phyloP scores from a whole-genome alignment of 2,797 vertebrate genomes.

The Sarcophilus harrisii region DNA sequence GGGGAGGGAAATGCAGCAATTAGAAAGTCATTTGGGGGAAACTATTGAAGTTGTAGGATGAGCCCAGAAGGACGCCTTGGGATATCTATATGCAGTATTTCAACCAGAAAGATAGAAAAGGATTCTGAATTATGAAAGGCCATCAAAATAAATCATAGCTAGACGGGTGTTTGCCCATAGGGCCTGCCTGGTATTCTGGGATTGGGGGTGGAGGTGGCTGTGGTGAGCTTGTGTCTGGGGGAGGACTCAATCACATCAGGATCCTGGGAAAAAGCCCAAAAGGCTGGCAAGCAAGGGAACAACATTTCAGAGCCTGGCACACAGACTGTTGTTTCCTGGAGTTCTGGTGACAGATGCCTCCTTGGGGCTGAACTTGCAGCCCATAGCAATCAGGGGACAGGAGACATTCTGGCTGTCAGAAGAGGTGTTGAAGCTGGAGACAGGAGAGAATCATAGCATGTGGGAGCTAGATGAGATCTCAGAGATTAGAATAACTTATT shows the following conservation, averaged over 20 bases:
- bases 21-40: neutral
- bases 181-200: neutral
- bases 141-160: neutral
- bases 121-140: neutral
- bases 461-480: neutral
- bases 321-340: neutral
- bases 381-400: neutral
- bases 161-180: neutral
- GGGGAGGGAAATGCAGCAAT: neutral
- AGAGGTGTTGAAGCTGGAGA: neutral
- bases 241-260: slow-evolving; percentile 4
- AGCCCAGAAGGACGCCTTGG: neutral
- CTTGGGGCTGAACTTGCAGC: neutral
- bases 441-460: neutral
- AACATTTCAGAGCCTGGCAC: slow-evolving; percentile 34
- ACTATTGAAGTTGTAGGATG: neutral
- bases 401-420: slow-evolving; percentile 21
- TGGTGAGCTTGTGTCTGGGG: neutral
- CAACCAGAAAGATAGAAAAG: neutral
- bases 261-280: slow-evolving; percentile 42
- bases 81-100: neutral
- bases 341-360: neutral
- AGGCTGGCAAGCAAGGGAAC: neutral
- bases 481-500: neutral
- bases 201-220: neutral